Conservation (phyloP, 2,797 vertebrate genomes). For the Brachymystax lenok region DNA sequence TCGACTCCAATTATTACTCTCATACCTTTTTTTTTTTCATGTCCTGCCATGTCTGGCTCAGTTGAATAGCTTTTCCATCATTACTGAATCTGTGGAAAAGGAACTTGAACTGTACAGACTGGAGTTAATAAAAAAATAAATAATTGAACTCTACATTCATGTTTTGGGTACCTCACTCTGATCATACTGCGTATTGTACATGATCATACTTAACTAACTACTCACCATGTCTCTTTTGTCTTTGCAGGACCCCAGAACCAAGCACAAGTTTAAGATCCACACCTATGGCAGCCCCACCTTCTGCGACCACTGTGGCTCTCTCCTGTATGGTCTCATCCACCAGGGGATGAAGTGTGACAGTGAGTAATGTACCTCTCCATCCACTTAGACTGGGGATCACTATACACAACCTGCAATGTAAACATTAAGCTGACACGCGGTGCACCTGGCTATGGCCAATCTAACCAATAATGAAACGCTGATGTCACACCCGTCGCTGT, state of each 20-base stretch:
- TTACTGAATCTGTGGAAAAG: not conserved
- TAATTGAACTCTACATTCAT: too few relatives aligned
- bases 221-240: slow-evolving; percentile 3
- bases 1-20: not conserved
- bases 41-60: not conserved
- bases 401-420: too few relatives aligned
- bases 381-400: not conserved
- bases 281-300: slow-evolving; percentile 96
- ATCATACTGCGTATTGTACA: not conserved
- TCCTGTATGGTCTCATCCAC: slow-evolving; percentile 84
- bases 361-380: slow-evolving; percentile 30
- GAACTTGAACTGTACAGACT: not conserved
- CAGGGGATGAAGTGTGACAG: slow-evolving; percentile 62
- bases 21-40: not conserved
- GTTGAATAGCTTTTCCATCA: not conserved
- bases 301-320: slow-evolving; percentile 94
- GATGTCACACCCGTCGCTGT: too few relatives aligned
- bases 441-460: too few relatives aligned
- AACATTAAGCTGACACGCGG: too few relatives aligned
- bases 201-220: not conserved
- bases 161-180: not conserved
- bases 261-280: slow-evolving; percentile 99
- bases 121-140: not conserved
- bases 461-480: too few relatives aligned
- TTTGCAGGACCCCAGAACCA: slow-evolving; percentile 91